phyloP scores from a whole-genome alignment of 2,888 invertebrate genomes.

The Pollenia griseotomentosa region DNA sequence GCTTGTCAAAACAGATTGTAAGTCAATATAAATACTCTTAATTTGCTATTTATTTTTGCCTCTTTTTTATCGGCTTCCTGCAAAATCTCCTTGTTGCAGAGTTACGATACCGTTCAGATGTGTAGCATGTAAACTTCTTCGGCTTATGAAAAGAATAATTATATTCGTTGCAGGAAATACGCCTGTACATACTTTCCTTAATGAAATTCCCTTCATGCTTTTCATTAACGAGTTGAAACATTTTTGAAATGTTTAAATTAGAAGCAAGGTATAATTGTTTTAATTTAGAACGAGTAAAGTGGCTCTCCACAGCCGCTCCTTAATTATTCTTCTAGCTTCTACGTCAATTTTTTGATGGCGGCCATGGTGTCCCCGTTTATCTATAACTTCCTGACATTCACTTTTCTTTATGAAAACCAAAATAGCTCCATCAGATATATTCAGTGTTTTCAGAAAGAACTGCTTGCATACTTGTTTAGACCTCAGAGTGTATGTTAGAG shows the following conservation, averaged over 20 bases:
- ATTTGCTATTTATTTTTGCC: neutral
- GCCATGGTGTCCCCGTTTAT: no score
- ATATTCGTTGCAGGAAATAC: slow-evolving; percentile 20
- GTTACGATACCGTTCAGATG: no score
- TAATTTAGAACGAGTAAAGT: slow-evolving; percentile 27
- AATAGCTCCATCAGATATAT: slow-evolving; percentile 32
- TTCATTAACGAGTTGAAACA: slow-evolving; percentile 5
- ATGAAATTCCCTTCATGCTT: neutral
- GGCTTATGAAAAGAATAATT: neutral
- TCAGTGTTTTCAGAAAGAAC: slow-evolving; percentile 32
- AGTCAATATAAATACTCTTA: neutral
- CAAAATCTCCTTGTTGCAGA: neutral
- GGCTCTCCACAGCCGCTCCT: no score
- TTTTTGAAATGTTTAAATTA: slow-evolving; percentile 35
- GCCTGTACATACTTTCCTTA: neutral
- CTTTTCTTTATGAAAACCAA: slow-evolving; percentile 38
- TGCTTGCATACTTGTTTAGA: slow-evolving; percentile 24
- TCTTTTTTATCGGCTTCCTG: neutral
- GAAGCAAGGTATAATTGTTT: slow-evolving; percentile 40
- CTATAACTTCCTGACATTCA: neutral
- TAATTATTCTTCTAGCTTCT: no score
- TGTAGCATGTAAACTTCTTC: no score
- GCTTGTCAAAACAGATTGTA: slow-evolving; percentile 2
- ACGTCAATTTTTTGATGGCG: no score
- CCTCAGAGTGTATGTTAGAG: slow-evolving; percentile 26